Conservation (phyloP, 1,140 invertebrate genomes). For the Chrysoperla carnea region DNA sequence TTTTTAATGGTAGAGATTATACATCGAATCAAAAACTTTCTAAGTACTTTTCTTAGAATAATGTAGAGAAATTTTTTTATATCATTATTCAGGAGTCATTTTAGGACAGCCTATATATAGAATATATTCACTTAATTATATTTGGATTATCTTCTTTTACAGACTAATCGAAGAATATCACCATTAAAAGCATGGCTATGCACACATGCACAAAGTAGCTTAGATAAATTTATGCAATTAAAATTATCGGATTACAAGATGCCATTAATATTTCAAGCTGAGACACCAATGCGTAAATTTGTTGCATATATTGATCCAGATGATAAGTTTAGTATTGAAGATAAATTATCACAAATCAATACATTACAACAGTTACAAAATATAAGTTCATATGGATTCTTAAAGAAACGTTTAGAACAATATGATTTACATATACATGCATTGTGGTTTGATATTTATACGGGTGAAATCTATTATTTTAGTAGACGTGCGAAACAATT, state of each 20-base stretch:
- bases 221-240: constrained; percentile 68
- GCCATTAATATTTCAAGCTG: constrained; percentile 69
- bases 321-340: constrained; percentile 70
- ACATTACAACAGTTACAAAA: constrained; percentile 88
- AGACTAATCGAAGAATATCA: constrained; percentile 51
- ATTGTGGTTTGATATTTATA: constrained; percentile 95
- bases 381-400: constrained; percentile 84
- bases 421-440: constrained; percentile 81
- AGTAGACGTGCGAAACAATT: constrained; percentile 69
- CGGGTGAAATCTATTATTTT: constrained; percentile 88
- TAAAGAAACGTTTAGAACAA: constrained; percentile 62
- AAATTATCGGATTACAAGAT: constrained; percentile 44
- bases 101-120: too few species aligned
- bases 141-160: too few species aligned
- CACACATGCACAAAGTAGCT: constrained; percentile 62
- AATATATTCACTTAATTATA: too few species aligned
- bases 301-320: constrained; percentile 89
- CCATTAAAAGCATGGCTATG: constrained; percentile 84
- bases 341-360: constrained; percentile 91
- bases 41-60: too few species aligned
- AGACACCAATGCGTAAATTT: constrained; percentile 72
- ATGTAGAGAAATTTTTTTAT: too few species aligned
- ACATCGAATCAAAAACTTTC: too few species aligned
- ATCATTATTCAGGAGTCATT: too few species aligned
- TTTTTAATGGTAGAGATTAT: too few species aligned